Evolutionary conservation across 2,888 invertebrate species (phyloP).

Genomic region (Chydorus sphaericus): DNA sequence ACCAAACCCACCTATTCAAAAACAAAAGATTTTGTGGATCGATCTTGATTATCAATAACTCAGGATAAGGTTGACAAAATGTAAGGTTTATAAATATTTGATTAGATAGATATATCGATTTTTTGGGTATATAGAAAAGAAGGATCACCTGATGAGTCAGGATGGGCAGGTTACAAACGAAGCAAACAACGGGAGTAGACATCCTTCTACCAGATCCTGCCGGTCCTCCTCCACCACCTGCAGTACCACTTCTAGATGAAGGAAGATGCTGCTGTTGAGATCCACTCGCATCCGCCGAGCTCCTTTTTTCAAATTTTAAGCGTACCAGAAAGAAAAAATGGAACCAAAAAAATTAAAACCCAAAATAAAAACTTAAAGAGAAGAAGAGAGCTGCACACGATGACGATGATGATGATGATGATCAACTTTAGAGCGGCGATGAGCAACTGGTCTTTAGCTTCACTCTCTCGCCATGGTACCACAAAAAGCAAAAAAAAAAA

Average conservation of each 20-base stretch:
- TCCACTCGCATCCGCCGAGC: neutral
- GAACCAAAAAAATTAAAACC: neutral
- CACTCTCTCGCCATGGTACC: neutral
- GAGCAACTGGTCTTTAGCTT: neutral
- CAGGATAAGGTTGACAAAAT: neutral
- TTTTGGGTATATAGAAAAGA: neutral
- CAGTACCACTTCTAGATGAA: neutral
- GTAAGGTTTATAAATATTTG: too few species aligned
- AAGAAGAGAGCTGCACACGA: neutral
- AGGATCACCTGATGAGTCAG: constrained; percentile 58
- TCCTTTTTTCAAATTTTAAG: neutral
- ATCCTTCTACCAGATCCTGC: neutral
- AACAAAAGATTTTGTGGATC: neutral
- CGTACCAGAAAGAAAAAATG: neutral
- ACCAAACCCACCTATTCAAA: constrained; percentile 52
- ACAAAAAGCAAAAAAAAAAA: neutral
- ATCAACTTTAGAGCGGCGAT: neutral
- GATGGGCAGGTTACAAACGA: constrained; percentile 90
- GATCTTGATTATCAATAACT: too few species aligned
- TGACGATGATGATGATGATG: neutral
- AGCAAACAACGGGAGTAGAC: constrained; percentile 44
- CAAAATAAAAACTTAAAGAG: neutral
- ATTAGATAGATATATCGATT: too few species aligned
- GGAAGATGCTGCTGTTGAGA: neutral
- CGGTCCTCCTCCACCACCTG: neutral